Evolutionary conservation across 2,888 invertebrate species (phyloP), one percentile per base, ranked within the genome.

Genomic region (Laothoe populi): DNA sequence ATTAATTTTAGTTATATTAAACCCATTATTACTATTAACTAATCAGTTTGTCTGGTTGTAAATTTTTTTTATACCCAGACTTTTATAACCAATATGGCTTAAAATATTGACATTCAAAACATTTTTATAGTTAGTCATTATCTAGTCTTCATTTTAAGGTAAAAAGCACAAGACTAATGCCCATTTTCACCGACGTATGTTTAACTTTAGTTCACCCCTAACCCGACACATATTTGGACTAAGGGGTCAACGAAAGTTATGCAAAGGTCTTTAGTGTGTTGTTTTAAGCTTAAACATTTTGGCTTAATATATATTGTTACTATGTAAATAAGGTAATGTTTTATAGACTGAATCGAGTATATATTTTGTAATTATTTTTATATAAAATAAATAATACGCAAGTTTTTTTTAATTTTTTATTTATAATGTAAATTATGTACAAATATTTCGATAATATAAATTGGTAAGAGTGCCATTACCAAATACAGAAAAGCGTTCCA

Each of bases 281-380:
- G 11, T 38, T 53, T n/a, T 49, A 53, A 53, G 35, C 35, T 53
- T 53, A 35, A 53, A 31, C 35, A 35, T 53, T 53, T 48, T 45
- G 16, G 23, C 48, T 10, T 21, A 60, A 49, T 65, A 63, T 70
- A 66, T 40, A 67, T 72, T 68, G 11, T 65, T 63, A 53, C 57
- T 49, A 5, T 66, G 74, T 66, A 67, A 53, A 49, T 46, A 63
- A 67, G 63, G 60, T 66, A 63, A 58, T n/a, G 16, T 63, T 71
- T 65, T 53, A 66, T 66, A 69, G 72, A 74, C 74, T 77, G 72
- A 75, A 65, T 65, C 62, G 62, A 65, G 61, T 60, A 48, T 67
- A 70, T 44, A 49, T 72, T 70, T 68, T 72, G 61, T 71, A 73
- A 65, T 64, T 66, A 60, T 67, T 69, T 70, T 69, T 74, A 45